These are phyloP conservation scores for Bettongia penicillata DNA, from an alignment of 2,113 vertebrate species.

Conservation along the genomic window DNA sequence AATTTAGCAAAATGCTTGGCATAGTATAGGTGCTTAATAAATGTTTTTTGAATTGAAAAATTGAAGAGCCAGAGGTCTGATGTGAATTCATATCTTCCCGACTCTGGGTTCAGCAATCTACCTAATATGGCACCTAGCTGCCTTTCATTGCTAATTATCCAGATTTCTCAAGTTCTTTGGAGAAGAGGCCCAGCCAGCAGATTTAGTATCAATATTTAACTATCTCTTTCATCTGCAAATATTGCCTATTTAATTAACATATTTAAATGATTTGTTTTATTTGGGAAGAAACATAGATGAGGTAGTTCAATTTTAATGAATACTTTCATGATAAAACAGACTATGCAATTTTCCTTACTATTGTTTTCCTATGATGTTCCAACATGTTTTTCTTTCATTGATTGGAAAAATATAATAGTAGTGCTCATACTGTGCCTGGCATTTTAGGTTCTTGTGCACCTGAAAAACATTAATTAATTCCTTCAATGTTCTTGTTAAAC, in stretches of 20 bases:
- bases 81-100: background rate
- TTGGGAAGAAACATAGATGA: background rate
- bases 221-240: slow-evolving; percentile 3
- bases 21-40: background rate
- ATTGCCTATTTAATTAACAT: slow-evolving; percentile 6
- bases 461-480: slow-evolving; percentile 16
- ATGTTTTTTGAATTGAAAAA: background rate
- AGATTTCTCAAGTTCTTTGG: background rate
- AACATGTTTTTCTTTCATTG: background rate
- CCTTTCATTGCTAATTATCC: background rate
- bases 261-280: background rate
- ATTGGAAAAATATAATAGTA: background rate
- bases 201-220: background rate
- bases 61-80: background rate
- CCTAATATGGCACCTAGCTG: background rate
- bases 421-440: background rate
- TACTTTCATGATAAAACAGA: background rate
- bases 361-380: background rate
- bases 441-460: slow-evolving; percentile 12
- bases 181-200: background rate
- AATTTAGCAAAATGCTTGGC: background rate
- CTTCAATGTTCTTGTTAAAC: slow-evolving; percentile 5
- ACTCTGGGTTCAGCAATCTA: background rate
- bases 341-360: background rate
- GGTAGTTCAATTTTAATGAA: slow-evolving; percentile 11